These are phyloP conservation scores for Maconellicoccus hirsutus DNA, from an alignment of 1,140 invertebrate genomes.

Conservation along the genomic window DNA sequence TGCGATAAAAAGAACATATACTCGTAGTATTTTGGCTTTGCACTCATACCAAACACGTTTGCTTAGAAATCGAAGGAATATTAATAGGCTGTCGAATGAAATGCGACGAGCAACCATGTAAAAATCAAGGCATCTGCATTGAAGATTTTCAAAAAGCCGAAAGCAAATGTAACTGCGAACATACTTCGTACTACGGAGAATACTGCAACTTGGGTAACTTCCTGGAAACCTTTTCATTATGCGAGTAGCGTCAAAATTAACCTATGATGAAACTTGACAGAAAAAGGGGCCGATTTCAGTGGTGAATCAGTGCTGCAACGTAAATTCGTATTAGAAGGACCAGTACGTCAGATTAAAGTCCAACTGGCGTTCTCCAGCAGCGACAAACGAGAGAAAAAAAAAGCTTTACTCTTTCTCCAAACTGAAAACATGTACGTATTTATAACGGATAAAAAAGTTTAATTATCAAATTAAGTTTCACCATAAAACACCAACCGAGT, in stretches of 20 bases:
- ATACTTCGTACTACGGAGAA: slow-evolving; percentile 78
- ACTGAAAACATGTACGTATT: slow-evolving; percentile 57
- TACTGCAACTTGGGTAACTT: slow-evolving; percentile 45
- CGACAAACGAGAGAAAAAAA: slow-evolving; percentile 58
- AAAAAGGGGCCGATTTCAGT: slow-evolving; percentile 73
- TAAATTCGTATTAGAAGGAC: slow-evolving; percentile 56
- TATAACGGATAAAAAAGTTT: too few relatives aligned
- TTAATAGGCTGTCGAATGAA: slow-evolving; percentile 74
- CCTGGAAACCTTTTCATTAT: slow-evolving; percentile 20
- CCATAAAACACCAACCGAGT: too few relatives aligned
- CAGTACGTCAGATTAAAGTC: slow-evolving; percentile 59
- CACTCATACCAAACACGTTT: too few relatives aligned
- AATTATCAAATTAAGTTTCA: too few relatives aligned
- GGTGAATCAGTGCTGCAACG: slow-evolving; percentile 68
- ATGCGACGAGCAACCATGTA: slow-evolving; percentile 73
- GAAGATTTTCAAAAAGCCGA: slow-evolving; percentile 77
- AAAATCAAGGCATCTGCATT: slow-evolving; percentile 74
- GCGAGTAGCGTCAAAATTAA: background rate
- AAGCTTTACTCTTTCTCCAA: slow-evolving; percentile 61
- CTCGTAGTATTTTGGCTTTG: too few relatives aligned
- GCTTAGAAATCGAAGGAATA: slow-evolving; percentile 49
- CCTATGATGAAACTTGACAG: background rate
- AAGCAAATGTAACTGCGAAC: slow-evolving; percentile 74
- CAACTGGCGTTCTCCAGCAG: slow-evolving; percentile 71
- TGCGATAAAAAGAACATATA: too few relatives aligned